phyloP scores from a whole-genome alignment of 2,113 vertebrate genomes.

The Syngnathus floridae region DNA sequence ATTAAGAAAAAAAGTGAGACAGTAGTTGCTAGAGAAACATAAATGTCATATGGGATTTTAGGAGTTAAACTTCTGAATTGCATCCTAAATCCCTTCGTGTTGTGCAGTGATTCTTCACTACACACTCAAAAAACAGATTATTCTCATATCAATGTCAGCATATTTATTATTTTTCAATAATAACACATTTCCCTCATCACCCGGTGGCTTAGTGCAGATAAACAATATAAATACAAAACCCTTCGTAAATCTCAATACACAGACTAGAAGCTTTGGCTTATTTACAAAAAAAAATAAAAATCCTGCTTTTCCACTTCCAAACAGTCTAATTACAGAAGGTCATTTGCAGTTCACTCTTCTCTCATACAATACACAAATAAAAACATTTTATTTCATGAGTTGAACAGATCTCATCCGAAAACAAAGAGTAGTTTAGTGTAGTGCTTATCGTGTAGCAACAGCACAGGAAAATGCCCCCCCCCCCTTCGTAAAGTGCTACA shows the following conservation, averaged over 20 bases:
- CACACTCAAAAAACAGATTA: constrained; percentile 11
- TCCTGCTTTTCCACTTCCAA: constrained; percentile 46
- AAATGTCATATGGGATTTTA: too few relatives aligned
- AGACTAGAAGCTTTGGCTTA: constrained; percentile 40
- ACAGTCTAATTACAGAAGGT: constrained; percentile 18
- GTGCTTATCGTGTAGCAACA: constrained; percentile 8
- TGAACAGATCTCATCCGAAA: constrained; percentile 16
- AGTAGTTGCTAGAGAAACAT: too few relatives aligned
- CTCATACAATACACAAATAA: constrained; percentile 22
- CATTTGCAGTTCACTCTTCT: constrained; percentile 18
- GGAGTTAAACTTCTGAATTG: neutral
- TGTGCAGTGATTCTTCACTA: neutral
- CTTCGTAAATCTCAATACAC: constrained; percentile 31
- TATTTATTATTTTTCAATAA: constrained; percentile 21
- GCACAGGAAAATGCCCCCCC: constrained; percentile 8
- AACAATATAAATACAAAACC: constrained; percentile 53
- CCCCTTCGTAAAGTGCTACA: constrained; percentile 16
- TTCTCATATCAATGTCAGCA: constrained; percentile 23
- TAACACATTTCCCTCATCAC: constrained; percentile 27
- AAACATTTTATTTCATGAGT: neutral
- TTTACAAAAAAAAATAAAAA: constrained; percentile 32
- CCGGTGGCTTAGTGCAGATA: constrained; percentile 40
- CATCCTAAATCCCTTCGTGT: neutral
- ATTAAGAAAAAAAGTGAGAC: too few relatives aligned
- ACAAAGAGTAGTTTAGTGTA: constrained; percentile 12